These are phyloP conservation scores for Drosophila engyochracea DNA, from an alignment of 2,888 invertebrate species.

Conservation along the genomic window DNA sequence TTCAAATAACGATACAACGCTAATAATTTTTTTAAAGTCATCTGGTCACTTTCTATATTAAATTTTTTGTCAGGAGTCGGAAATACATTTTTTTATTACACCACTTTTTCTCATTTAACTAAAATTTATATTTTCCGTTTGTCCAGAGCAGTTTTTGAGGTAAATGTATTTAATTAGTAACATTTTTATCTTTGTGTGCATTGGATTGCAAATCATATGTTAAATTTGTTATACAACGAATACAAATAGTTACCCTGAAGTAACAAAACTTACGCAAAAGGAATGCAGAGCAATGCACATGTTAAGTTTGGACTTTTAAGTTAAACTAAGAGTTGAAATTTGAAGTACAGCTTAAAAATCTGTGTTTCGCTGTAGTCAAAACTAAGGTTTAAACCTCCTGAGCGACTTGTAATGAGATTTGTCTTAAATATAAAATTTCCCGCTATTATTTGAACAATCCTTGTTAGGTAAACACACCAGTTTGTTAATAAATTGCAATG, in stretches of 20 bases:
- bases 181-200: neutral
- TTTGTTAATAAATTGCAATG: slow-evolving; percentile 34
- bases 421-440: neutral
- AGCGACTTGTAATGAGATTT: neutral
- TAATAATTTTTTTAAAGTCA: neutral
- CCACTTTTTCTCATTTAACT: neutral
- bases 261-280: neutral
- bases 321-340: neutral
- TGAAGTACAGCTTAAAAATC: neutral
- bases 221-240: neutral
- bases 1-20: neutral
- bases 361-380: neutral
- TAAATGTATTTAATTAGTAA: too few relatives aligned
- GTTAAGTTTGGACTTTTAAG: neutral
- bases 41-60: neutral
- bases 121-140: neutral
- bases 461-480: slow-evolving; percentile 18
- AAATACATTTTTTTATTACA: neutral
- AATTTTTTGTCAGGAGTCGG: neutral
- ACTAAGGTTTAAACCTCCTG: neutral
- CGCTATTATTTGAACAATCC: slow-evolving; percentile 4
- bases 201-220: neutral
- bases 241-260: neutral
- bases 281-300: neutral
- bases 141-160: neutral